Evolutionary conservation across 2,888 invertebrate species (phyloP), one percentile per base, ranked within the genome.

Genomic region (Tricholauxania praeusta): DNA sequence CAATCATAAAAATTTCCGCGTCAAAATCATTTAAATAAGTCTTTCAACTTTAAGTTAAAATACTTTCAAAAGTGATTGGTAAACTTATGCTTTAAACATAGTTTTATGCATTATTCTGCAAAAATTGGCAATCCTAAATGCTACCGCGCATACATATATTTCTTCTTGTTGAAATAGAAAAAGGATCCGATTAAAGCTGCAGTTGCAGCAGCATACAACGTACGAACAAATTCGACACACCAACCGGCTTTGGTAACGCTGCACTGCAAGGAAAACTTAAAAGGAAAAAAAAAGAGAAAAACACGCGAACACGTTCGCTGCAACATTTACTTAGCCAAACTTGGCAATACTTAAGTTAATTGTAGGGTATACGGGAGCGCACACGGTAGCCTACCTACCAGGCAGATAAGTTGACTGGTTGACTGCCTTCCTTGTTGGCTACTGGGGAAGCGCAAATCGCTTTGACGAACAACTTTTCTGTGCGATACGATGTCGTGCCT

Each of bases 301-400:
- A 47, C 47, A 55, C 67, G 47, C 53, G 12, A 47, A 55, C 66
- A 67, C 66, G 66, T 67, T 55, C 53, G 66, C 66, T 15, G 47
- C 55, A 39, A 62, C 60, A 39, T 62, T 62, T 62, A 28, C 32
- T 62, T 39, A 62, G 39, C 60, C 47, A 62, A 62, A 32, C 60
- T 28, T 17, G 60, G 60, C 60, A 12, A 39, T 62, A 47, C 60
- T 62, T 62, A 62, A 62, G n/a, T 22, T 62, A 62, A 62, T 62
- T 62, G 60, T 39, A 62, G n/a, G 32, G 60, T 62, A 62, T 32
- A 39, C 60, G 47, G 39, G 39, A 28, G 60, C 39, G 39, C 60
- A 10, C 60, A 17, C 47, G 60, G 60, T 62, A 62, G 60, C 60
- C 60, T 62, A 15, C 32, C 60, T 62, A 62, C 39, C 39, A 39